Percentiles rank a stretch among this genome's conserved stretches.
phyloP scores from a whole-genome alignment of 2,888 invertebrate species.

The Standfussiana lucernea region DNA sequence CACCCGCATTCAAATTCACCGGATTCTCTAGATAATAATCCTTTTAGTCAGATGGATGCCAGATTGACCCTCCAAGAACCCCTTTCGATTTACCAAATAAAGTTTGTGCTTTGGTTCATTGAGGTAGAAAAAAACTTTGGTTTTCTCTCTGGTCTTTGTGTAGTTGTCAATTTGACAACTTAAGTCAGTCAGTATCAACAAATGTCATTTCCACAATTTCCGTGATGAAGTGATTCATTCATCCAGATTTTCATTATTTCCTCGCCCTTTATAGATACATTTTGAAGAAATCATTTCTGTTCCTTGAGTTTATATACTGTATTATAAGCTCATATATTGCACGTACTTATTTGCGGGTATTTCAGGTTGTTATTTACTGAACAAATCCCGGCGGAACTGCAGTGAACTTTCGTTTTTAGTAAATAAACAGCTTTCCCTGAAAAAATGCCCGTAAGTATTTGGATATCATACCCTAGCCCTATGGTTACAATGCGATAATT shows the following conservation, averaged over 20 bases:
- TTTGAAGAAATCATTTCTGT: not conserved
- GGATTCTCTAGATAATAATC: too few relatives aligned
- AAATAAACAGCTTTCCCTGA: conserved; percentile 6
- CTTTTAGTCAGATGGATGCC: too few relatives aligned
- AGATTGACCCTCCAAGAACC: not conserved
- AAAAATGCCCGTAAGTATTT: conserved; percentile 53
- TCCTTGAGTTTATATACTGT: not conserved
- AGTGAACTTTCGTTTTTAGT: conserved; percentile 2
- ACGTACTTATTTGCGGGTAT: not conserved
- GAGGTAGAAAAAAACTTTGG: too few relatives aligned
- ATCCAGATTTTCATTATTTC: conserved; percentile 32
- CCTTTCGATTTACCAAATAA: not conserved
- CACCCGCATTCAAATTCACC: too few relatives aligned
- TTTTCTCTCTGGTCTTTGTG: not conserved
- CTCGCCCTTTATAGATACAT: not conserved
- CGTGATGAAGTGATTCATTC: conserved; percentile 48
- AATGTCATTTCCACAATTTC: conserved; percentile 17
- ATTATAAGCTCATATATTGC: not conserved
- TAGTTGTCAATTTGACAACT: not conserved
- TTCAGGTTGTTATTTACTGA: not conserved
- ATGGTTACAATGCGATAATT: not conserved
- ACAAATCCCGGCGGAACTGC: conserved; percentile 11
- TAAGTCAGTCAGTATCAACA: not conserved
- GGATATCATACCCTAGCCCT: not conserved
- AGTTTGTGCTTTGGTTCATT: not conserved